Conservation (phyloP, 2,113 vertebrate species). For the Microcebus tavaratra region DNA sequence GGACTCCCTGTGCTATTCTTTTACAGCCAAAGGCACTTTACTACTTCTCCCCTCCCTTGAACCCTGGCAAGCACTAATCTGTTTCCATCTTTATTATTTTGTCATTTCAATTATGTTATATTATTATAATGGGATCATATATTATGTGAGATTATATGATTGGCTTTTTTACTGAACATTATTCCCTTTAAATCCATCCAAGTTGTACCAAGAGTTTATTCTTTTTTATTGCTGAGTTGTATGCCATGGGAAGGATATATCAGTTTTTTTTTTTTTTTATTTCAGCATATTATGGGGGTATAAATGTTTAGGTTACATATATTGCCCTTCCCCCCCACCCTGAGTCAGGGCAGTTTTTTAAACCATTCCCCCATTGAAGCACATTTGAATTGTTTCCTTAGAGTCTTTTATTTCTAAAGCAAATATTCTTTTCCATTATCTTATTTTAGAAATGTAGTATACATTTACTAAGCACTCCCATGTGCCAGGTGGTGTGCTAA, state of each 20-base stretch:
- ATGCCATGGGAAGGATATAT: not conserved
- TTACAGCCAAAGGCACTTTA: not conserved
- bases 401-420: not conserved
- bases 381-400: not conserved
- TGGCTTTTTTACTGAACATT: not conserved
- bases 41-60: rapidly evolving
- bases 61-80: not conserved
- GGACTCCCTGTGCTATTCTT: not conserved
- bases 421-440: not conserved
- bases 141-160: not conserved
- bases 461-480: not conserved
- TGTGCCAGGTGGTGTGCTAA: not conserved
- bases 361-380: not conserved
- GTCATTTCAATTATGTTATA: not conserved
- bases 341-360: not conserved
- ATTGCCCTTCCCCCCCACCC: too few species aligned
- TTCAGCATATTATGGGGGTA: too few species aligned
- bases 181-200: not conserved
- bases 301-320: too few species aligned
- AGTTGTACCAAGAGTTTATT: not conserved
- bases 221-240: not conserved
- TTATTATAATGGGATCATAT: not conserved
- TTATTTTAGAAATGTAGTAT: not conserved
- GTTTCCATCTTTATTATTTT: not conserved
- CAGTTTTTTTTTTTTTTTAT: too few species aligned